A percentile compares a stretch with the other conserved stretches of the same genome.
phyloP scores from a whole-genome alignment of 2,888 invertebrate genomes.

The Cerastis leucographa region DNA sequence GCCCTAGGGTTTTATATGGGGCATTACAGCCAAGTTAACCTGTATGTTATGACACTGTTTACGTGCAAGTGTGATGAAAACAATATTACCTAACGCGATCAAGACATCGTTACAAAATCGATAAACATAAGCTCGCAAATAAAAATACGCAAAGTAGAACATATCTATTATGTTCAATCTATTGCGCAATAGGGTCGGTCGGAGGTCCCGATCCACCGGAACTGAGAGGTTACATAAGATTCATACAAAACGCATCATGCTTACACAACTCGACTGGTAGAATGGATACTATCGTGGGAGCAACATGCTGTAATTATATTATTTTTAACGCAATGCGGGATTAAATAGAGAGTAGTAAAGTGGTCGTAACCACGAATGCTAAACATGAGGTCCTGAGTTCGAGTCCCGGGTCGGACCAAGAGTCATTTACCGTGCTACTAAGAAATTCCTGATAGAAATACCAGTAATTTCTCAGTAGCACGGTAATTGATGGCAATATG shows the following conservation, averaged over 20 bases:
- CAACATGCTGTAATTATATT: conserved; percentile 31
- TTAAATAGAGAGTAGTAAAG: conserved; percentile 16
- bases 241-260: conserved; percentile 35
- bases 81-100: conserved; percentile 33
- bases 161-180: conserved; percentile 48
- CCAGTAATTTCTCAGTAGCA: not conserved
- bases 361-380: not conserved
- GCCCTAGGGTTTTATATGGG: too few species aligned
- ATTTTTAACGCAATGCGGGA: not conserved
- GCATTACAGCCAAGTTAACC: too few species aligned
- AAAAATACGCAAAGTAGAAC: conserved; percentile 49
- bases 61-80: too few species aligned
- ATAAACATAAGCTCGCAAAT: not conserved
- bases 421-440: too few species aligned
- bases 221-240: conserved; percentile 48
- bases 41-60: too few species aligned
- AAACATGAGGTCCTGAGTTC: not conserved
- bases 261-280: conserved; percentile 53
- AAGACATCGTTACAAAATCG: not conserved
- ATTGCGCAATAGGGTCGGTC: conserved; percentile 54
- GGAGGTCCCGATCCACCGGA: conserved; percentile 53
- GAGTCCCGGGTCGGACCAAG: not conserved
- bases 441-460: too few species aligned
- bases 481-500: not conserved
- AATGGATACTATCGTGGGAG: conserved; percentile 51